Evolutionary conservation across 2,888 invertebrate species (phyloP).

Genomic region (Phortica magna): DNA sequence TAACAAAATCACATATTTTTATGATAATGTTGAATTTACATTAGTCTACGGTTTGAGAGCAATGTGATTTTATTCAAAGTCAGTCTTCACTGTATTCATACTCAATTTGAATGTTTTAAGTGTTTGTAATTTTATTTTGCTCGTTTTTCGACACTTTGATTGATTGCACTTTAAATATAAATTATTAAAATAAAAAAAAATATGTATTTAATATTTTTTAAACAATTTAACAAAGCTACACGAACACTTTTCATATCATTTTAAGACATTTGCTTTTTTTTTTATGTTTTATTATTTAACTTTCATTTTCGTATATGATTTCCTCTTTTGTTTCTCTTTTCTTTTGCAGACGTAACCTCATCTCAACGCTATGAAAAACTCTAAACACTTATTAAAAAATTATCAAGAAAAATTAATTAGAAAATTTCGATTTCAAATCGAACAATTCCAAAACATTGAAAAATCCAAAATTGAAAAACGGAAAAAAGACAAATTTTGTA

Average conservation of each 20-base stretch:
- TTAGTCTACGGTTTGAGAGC: too few relatives aligned
- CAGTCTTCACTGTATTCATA: conserved; percentile 2
- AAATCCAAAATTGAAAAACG: too few relatives aligned
- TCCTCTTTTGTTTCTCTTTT: conserved; percentile 70
- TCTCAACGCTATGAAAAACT: conserved; percentile 95
- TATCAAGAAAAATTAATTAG: conserved; percentile 41
- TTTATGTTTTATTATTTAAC: conserved; percentile 47
- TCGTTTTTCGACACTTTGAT: conserved; percentile 15
- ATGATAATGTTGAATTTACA: too few relatives aligned
- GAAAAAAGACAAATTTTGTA: not conserved
- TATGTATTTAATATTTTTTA: not conserved
- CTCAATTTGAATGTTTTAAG: not conserved
- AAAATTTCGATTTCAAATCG: conserved; percentile 22
- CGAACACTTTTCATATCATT: not conserved
- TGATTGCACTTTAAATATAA: not conserved
- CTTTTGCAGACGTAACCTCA: conserved; percentile 93
- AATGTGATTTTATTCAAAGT: not conserved
- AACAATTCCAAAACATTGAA: not conserved
- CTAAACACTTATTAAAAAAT: conserved; percentile 79
- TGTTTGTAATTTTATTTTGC: conserved; percentile 27
- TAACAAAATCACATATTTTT: too few relatives aligned
- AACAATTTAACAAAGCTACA: not conserved
- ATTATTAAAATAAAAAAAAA: not conserved
- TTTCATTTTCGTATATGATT: conserved; percentile 48
- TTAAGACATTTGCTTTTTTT: conserved; percentile 43